Conservation (phyloP, 1,140 invertebrate genomes). For the Aphidius gifuensis region DNA sequence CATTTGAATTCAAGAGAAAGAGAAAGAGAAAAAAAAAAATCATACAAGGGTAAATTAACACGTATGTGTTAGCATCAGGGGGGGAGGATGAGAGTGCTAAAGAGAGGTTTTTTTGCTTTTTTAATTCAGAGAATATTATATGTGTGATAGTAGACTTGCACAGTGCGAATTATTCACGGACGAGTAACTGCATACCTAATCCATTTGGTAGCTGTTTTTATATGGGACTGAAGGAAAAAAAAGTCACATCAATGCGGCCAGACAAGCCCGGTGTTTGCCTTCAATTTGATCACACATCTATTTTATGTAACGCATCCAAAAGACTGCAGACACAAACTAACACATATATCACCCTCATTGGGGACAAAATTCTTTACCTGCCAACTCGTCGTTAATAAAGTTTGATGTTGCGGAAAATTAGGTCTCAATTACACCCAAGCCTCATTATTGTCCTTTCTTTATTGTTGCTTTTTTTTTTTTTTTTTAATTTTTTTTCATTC, state of each 20-base stretch:
- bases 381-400: constrained; percentile 44
- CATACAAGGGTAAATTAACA: constrained; percentile 2
- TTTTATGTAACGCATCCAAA: constrained; percentile 2
- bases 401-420: constrained; percentile 52
- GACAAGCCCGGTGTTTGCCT: constrained; percentile 21
- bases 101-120: no score
- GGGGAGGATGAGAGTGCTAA: no score
- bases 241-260: constrained; percentile 32
- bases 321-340: no score
- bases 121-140: neutral
- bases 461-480: no score
- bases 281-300: neutral
- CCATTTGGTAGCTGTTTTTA: constrained; percentile 34
- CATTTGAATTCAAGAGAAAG: no score
- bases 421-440: constrained; percentile 44
- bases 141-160: constrained; percentile 16
- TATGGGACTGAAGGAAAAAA: constrained; percentile 1
- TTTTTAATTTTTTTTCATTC: no score
- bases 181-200: constrained; percentile 48
- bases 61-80: neutral
- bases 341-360: neutral
- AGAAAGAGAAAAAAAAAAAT: no score
- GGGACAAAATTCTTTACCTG: constrained; percentile 27
- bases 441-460: constrained; percentile 16
- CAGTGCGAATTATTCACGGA: constrained; percentile 43